Conservation (phyloP, 2,888 invertebrate species). For the Rhamnusium bicolor region DNA sequence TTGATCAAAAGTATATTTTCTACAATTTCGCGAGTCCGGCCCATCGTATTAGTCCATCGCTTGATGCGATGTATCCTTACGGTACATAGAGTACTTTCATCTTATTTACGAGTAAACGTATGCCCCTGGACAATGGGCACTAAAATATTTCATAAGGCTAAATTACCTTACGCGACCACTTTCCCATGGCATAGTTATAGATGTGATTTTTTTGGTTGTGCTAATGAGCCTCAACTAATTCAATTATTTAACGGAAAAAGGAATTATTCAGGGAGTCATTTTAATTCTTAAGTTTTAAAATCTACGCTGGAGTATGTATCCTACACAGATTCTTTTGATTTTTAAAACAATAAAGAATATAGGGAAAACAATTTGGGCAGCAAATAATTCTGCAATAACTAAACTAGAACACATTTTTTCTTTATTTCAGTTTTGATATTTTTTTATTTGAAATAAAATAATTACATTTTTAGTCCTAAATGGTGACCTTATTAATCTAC, state of each 20-base stretch:
- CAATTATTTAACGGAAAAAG: conserved; percentile 38
- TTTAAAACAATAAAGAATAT: no score
- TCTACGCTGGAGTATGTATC: not conserved
- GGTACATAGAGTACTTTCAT: conserved; percentile 54
- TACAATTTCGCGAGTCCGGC: conserved; percentile 25
- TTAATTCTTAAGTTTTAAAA: not conserved
- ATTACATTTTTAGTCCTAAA: no score
- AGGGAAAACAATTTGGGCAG: no score
- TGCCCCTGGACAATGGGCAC: conserved; percentile 47
- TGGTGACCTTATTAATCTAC: no score
- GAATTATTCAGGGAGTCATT: not conserved
- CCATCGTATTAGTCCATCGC: conserved; percentile 38
- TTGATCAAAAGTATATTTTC: not conserved
- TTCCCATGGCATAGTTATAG: conserved; percentile 26
- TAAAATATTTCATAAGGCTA: conserved; percentile 44
- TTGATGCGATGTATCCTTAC: conserved; percentile 47
- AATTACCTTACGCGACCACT: conserved; percentile 42
- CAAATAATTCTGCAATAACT: no score
- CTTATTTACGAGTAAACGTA: conserved; percentile 57
- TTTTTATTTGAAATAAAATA: no score
- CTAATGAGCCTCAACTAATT: conserved; percentile 51
- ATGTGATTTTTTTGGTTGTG: conserved; percentile 19
- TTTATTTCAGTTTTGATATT: no score
- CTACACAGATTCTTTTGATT: no score
- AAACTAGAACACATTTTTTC: no score